Evolutionary conservation across 2,888 invertebrate genomes (phyloP).

Genomic region (Pseudococcus viburni): DNA sequence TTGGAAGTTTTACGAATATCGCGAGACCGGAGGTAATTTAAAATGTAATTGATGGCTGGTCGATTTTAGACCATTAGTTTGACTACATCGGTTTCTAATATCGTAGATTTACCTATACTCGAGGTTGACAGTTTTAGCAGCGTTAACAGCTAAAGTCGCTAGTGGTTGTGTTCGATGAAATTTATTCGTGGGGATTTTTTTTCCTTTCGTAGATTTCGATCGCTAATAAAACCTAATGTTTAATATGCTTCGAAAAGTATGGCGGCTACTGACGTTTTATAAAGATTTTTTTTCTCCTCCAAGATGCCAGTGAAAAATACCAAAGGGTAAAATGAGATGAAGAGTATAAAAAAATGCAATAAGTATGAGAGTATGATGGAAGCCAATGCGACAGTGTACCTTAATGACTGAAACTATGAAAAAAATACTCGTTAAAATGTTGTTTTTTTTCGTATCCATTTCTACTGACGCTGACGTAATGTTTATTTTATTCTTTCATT

Average conservation of each 20-base stretch:
- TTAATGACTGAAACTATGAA: not conserved
- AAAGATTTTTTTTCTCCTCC: not conserved
- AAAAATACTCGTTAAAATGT: conserved; percentile 7
- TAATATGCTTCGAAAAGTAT: not conserved
- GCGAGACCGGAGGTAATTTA: conserved; percentile 28
- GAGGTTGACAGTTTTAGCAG: conserved; percentile 28
- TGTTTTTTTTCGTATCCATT: not conserved
- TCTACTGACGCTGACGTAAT: not conserved
- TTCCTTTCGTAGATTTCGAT: conserved; percentile 17
- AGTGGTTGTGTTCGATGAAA: conserved; percentile 17
- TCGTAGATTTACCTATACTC: not conserved
- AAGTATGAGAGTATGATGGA: not conserved
- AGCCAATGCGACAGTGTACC: not conserved
- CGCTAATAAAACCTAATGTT: conserved; percentile 41
- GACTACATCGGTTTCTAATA: conserved; percentile 27
- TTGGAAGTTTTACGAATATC: conserved; percentile 3
- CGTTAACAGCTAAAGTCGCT: not conserved
- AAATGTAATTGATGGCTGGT: conserved; percentile 39
- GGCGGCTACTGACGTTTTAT: conserved; percentile 12
- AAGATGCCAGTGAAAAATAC: conserved; percentile 4
- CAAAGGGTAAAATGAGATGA: not conserved
- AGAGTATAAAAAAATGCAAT: not conserved
- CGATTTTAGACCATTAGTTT: conserved; percentile 41
- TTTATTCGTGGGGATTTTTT: conserved; percentile 23
- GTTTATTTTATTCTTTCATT: not conserved